Conservation (phyloP, 2,888 invertebrate species). For the Epirrhoe tristata region DNA sequence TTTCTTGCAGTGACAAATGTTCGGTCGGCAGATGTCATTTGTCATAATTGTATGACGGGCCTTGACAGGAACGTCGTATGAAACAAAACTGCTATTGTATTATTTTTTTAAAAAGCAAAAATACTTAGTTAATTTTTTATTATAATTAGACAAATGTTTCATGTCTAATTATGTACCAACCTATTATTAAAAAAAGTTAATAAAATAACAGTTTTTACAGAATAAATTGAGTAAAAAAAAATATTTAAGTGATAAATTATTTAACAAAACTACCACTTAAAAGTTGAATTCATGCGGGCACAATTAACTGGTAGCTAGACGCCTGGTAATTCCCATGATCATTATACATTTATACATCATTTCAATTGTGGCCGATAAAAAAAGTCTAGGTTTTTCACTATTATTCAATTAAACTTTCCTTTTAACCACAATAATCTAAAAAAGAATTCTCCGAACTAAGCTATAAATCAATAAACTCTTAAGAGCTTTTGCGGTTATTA, state of each 20-base stretch:
- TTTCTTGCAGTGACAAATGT: constrained; percentile 65
- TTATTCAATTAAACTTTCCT: constrained; percentile 12
- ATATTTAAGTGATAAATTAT: constrained; percentile 9
- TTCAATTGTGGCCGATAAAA: constrained; percentile 26
- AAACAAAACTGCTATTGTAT: constrained; percentile 12
- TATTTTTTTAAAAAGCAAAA: background rate
- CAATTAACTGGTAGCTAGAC: constrained; percentile 16
- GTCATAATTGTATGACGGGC: constrained; percentile 49
- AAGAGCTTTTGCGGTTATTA: constrained; percentile 23
- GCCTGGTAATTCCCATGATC: constrained; percentile 35
- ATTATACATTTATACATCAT: constrained; percentile 29
- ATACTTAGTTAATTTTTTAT: background rate
- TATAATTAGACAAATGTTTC: background rate
- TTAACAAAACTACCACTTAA: constrained; percentile 10
- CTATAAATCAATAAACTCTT: background rate
- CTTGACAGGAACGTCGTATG: constrained; percentile 42
- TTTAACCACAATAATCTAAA: background rate
- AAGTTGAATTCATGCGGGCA: constrained; percentile 25
- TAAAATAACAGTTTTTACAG: background rate
- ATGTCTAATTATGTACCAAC: too few species aligned
- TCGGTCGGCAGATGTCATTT: constrained; percentile 58
- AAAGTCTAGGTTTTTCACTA: background rate
- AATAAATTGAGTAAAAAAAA: constrained; percentile 2
- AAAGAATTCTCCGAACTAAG: background rate
- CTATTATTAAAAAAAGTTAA: background rate